Percentiles rank a stretch among this genome's conserved stretches.
These are phyloP conservation scores for Biston stratarius DNA, from an alignment of 2,888 invertebrate genomes.

Conservation along the genomic window DNA sequence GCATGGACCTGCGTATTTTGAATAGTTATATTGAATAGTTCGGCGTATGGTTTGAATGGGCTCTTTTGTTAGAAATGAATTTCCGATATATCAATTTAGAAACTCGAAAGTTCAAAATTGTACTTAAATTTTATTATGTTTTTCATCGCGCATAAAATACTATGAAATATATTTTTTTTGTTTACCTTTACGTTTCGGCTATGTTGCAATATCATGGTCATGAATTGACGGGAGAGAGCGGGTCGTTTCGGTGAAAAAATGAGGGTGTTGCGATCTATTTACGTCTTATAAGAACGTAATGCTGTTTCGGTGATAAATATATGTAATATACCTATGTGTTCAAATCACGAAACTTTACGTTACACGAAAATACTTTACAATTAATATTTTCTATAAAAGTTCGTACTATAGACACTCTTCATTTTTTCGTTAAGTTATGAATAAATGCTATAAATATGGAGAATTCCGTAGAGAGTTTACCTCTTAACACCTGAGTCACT, in stretches of 20 bases:
- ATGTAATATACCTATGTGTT: too few relatives aligned
- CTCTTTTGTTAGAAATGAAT: slow-evolving; percentile 6
- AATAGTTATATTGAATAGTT: slow-evolving; percentile 35
- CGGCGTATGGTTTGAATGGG: slow-evolving; percentile 13
- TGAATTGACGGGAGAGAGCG: too few relatives aligned
- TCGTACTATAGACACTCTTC: slow-evolving; percentile 17
- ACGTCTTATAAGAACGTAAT: too few relatives aligned
- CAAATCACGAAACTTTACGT: too few relatives aligned
- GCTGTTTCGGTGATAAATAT: too few relatives aligned
- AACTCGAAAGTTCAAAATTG: not conserved
- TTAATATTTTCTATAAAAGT: slow-evolving; percentile 15
- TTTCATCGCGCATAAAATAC: too few relatives aligned
- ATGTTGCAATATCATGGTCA: too few relatives aligned
- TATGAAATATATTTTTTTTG: too few relatives aligned
- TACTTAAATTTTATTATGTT: not conserved
- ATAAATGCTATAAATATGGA: slow-evolving; percentile 33
- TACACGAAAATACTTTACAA: slow-evolving; percentile 1
- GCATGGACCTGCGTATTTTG: slow-evolving; percentile 38
- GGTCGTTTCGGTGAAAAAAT: too few relatives aligned
- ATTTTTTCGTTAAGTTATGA: slow-evolving; percentile 45
- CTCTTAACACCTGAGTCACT: slow-evolving; percentile 51
- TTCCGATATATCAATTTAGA: slow-evolving; percentile 10
- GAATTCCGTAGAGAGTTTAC: slow-evolving; percentile 32
- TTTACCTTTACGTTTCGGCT: too few relatives aligned
- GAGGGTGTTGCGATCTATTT: too few relatives aligned